Base-by-base conservation (phyloP, 2,888 invertebrate species). In the Tetheella fluctuosa region DNA sequence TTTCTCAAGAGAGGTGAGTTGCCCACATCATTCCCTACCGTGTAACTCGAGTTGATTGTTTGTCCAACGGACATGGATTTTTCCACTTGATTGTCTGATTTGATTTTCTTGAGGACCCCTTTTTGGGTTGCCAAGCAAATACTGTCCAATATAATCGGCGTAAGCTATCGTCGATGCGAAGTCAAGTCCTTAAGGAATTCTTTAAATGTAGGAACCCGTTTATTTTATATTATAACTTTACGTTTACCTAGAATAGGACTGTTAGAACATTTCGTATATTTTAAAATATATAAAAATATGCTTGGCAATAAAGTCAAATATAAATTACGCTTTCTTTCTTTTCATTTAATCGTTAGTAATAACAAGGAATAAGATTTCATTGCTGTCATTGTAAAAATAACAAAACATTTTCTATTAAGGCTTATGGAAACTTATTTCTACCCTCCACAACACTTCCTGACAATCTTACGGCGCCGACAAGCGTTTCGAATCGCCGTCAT, bases 11-110 rank as follows among this genome's bases (percentile, higher is more conserved):
- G 80, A 81, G 81, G 81, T 81, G 81, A 79, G 76, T 82, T 74
- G 81, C 90, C 89, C 81, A 80, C 90, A 87, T 90, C 90, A 90
- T 81, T 83, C 80, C 71, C 70, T 73, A 72, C 83, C 81, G 79
- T 77, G 89, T 91, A 92, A 93, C 90, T 91, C 84, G 83, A 91
- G 85, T 86, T 90, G 92, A 93, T 92, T 92, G 92, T 91, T 92
- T 93, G 92, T 86, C 81, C 87, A 85, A 79, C 84, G 86, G 84
- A 91, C 91, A 89, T 86, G 86, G 91, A 92, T 91, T 93, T 93
- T 92, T 93, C 91, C 90, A 92, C 91, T 91, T 93, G 92, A 92
- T 93, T 92, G 91, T 93, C 91, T 88, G 92, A 92, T 93, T 91
- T 90, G 90, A 92, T 92, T 93, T 91, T 85, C 87, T 86, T 80